Base-by-base conservation (phyloP, 2,888 invertebrate species). In the Scotopteryx bipunctaria region DNA sequence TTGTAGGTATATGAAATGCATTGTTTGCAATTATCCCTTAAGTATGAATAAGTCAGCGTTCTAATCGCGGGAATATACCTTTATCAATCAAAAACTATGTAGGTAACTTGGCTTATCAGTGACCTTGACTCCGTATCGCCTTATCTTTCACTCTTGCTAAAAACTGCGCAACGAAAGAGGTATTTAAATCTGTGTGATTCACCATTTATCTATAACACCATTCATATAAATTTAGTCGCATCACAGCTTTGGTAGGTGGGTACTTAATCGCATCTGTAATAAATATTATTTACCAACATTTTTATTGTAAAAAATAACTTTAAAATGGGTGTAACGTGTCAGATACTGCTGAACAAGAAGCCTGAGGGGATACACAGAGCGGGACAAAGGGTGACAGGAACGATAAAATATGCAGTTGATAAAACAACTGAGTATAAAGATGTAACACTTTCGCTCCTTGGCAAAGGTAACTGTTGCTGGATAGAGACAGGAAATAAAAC, bases 371-470 rank as follows among this genome's bases (percentile, higher is more conserved):
- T 64, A 1, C 61, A 61, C 37, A 60, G 35, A 46, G 54, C 67
- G 0, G 71, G 69, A 2, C 27, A 61, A 29, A 8, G 38, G 2
- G 59, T 74, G 2, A 35, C 44, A n/a, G 73, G 70, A 0, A 31
- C 56, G 2, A 49, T 71, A 2, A 64, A 63, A 25, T 72, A 66
- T 8, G 17, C 31, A 0, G 15, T 67, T n/a, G 63, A 67, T 6
- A 38, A 64, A 40, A 49, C 63, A 1, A 63, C 59, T 0, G 55
- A 57, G 5, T 65, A 57, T n/a, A 49, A 57, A 36, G 23, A 46
- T n/a, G 55, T 66, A 0, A 49, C 29, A 2, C 33, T 73, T 0
- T 63, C 61, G 0, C 43, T 73, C 8, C 40, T 59, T 4, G 73
- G 74, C 2, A 58, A 35, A 2, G 48, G 47, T 9, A 23, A 13